Conservation (phyloP, 2,888 invertebrate species). For the Cantharis rufa region DNA sequence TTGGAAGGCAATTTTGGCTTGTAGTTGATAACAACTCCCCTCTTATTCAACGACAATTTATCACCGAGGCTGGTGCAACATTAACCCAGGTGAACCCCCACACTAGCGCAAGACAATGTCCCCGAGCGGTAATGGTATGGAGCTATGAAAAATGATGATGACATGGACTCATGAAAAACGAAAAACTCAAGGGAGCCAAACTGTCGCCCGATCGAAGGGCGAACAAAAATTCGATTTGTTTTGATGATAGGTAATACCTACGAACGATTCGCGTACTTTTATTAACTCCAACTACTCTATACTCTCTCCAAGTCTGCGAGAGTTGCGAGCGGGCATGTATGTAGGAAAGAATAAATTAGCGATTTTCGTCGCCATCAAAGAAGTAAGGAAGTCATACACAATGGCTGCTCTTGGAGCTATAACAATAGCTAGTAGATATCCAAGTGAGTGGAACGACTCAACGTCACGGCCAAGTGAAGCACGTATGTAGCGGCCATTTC, state of each 20-base stretch:
- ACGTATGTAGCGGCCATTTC: slow-evolving; percentile 52
- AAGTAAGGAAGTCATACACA: slow-evolving; percentile 35
- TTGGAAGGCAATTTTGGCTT: slow-evolving; percentile 47
- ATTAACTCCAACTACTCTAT: neutral
- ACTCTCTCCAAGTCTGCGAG: neutral
- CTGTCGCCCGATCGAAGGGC: slow-evolving; percentile 25
- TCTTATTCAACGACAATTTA: slow-evolving; percentile 52
- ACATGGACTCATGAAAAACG: slow-evolving; percentile 51
- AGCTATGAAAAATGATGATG: slow-evolving; percentile 57
- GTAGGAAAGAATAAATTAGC: slow-evolving; percentile 34
- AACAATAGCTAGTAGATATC: slow-evolving; percentile 41
- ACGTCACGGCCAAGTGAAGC: slow-evolving; percentile 46
- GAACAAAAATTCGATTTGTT: slow-evolving; percentile 18
- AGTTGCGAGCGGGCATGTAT: neutral
- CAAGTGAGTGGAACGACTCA: slow-evolving; percentile 51
- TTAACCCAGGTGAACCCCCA: slow-evolving; percentile 56
- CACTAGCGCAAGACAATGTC: slow-evolving; percentile 51
- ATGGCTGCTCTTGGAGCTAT: slow-evolving; percentile 34
- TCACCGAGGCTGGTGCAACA: slow-evolving; percentile 52
- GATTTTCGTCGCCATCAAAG: slow-evolving; percentile 33
- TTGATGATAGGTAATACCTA: slow-evolving; percentile 12
- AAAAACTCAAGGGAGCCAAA: slow-evolving; percentile 45
- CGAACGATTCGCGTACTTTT: neutral
- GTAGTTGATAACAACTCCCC: slow-evolving; percentile 53
- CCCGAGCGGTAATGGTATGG: slow-evolving; percentile 54